phyloP scores from a whole-genome alignment of 2,888 invertebrate genomes.

The Epinotia bilunana region DNA sequence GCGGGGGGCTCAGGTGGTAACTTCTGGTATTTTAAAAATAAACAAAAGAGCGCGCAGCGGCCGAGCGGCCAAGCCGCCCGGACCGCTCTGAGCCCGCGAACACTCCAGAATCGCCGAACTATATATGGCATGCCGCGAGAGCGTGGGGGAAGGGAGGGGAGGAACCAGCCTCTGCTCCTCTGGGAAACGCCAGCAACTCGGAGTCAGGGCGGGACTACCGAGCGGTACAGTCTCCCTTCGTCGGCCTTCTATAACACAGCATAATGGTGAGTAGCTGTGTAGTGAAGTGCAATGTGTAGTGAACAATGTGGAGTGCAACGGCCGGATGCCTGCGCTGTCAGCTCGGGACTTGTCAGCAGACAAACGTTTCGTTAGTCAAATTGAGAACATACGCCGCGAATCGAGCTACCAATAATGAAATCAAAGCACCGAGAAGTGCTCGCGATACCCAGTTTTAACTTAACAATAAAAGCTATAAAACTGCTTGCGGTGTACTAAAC shows the following conservation, averaged over 20 bases:
- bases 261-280: constrained; percentile 77
- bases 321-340: constrained; percentile 45
- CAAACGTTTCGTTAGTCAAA: constrained; percentile 4
- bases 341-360: neutral
- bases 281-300: constrained; percentile 59
- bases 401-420: neutral
- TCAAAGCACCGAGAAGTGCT: constrained; percentile 23
- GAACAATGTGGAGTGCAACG: constrained; percentile 57
- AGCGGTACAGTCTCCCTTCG: constrained; percentile 81
- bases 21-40: constrained; percentile 66
- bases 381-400: neutral
- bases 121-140: constrained; percentile 71
- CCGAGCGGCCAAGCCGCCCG: constrained; percentile 60
- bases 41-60: constrained; percentile 58
- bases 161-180: constrained; percentile 63
- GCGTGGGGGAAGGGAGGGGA: constrained; percentile 55
- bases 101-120: constrained; percentile 72
- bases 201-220: constrained; percentile 84
- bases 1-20: constrained; percentile 59
- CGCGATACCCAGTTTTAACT: neutral
- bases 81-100: constrained; percentile 69
- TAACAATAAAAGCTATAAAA: no score
- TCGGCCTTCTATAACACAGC: constrained; percentile 77
- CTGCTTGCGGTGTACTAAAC: no score
- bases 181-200: constrained; percentile 67